These are phyloP conservation scores for Poeciliopsis prolifica DNA, from an alignment of 2,113 vertebrate species.

Conservation along the genomic window DNA sequence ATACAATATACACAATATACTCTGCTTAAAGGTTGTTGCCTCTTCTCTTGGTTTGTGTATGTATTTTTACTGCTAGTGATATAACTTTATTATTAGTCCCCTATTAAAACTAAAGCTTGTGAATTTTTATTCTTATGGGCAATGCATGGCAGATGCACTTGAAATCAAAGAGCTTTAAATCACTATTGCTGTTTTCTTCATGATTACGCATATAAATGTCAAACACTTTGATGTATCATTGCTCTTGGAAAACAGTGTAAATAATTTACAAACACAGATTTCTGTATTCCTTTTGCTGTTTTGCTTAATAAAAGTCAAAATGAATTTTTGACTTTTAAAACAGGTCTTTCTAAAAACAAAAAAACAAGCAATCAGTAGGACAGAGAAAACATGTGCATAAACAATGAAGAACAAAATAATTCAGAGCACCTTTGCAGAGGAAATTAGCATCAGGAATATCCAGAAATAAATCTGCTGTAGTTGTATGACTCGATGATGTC, in stretches of 20 bases:
- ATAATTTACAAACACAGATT: neutral
- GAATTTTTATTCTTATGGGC: neutral
- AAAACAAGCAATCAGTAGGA: no score
- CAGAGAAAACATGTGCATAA: no score
- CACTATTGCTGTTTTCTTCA: neutral
- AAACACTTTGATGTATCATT: neutral
- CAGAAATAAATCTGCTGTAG: no score
- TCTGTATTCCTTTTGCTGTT: neutral
- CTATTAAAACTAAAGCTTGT: neutral
- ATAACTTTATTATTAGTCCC: neutral
- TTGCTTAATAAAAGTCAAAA: neutral
- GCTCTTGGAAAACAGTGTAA: neutral
- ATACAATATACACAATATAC: neutral
- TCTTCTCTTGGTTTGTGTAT: neutral
- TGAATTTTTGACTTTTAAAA: no score
- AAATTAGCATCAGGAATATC: neutral
- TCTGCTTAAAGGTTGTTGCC: no score
- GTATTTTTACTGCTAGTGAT: neutral
- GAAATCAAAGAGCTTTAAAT: neutral
- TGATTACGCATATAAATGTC: neutral
- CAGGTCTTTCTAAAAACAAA: no score
- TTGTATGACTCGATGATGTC: neutral
- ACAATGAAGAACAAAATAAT: neutral
- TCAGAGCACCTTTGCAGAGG: neutral
- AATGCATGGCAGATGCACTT: neutral